Percentiles rank a stretch among this genome's conserved stretches.
Conservation (phyloP, 2,113 vertebrate species). For the Tyrannus savana region DNA sequence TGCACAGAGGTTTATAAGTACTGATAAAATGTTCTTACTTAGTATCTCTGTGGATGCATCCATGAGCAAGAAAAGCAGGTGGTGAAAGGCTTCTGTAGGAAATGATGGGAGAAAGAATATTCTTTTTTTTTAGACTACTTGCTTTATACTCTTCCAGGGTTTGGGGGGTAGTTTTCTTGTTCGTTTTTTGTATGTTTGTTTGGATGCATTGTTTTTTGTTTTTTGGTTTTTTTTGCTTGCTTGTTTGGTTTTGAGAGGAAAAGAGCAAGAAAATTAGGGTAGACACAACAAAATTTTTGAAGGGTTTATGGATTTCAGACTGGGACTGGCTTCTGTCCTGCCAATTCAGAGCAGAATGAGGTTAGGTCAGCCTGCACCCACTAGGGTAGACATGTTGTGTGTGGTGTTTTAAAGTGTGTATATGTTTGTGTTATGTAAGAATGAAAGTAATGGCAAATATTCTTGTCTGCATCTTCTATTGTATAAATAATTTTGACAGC, state of each 20-base stretch:
- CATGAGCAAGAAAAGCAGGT: neutral
- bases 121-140: neutral
- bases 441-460: slow-evolving; percentile 11
- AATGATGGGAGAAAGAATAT: neutral
- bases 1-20: neutral
- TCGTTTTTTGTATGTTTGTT: neutral
- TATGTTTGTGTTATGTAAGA: neutral
- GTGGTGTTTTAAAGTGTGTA: neutral
- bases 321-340: neutral
- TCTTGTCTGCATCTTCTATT: neutral
- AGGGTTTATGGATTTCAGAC: neutral
- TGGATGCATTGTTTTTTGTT: neutral
- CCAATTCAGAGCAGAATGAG: neutral
- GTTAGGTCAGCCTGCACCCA: neutral
- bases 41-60: neutral
- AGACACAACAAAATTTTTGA: neutral
- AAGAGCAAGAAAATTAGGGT: neutral
- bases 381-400: neutral
- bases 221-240: neutral
- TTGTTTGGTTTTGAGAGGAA: neutral
- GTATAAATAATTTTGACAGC: slow-evolving; percentile 8
- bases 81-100: neutral
- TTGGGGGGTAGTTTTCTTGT: neutral
- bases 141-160: neutral
- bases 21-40: neutral